Evolutionary conservation across 2,113 vertebrate species (phyloP), one percentile per base, ranked within the genome.

Genomic region (Brachirus orientalis): DNA sequence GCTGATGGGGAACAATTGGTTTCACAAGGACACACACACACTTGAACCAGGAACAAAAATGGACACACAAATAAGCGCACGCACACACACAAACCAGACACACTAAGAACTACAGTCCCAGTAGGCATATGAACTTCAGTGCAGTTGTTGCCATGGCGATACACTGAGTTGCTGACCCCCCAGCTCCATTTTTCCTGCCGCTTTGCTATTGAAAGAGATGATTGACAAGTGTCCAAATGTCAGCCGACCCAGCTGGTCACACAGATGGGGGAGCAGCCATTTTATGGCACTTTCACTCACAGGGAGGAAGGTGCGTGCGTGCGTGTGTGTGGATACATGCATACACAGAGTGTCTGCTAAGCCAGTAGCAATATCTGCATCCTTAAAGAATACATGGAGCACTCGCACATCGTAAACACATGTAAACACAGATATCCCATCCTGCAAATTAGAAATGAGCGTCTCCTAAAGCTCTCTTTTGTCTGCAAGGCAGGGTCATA

Each of bases 201-300:
- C 80, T 92, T 88, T 67, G 76, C 89, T 88, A 89, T 92, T 92
- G 90, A 92, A 90, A 89, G 90, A 88, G 87, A 86, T 93, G 92
- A 92, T 91, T 92, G 92, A 93, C 91, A 91, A 90, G 88, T 93
- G 90, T 91, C 90, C 90, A 91, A 92, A 92, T 92, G 89, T 90
- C 91, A 92, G 83, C 87, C 87, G 79, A 89, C 89, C 88, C 85
- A 90, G 86, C 80, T 76, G 81, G 88, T 86, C 85, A 83, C 85
- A 82, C 86, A 88, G 80, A 89, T 75, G 45, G 41, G 57, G 69
- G 56, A 37, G 51, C 53, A 59, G 79, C 41, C 69, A 82, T 81
- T 86, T 88, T 77, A 79, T 81, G 83, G 65, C 77, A 77, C 79
- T 82, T 88, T 84, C 67, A 80, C 77, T 86, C 72, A 76, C 71